Conservation (phyloP, 1,140 invertebrate genomes). For the Popillia japonica region DNA sequence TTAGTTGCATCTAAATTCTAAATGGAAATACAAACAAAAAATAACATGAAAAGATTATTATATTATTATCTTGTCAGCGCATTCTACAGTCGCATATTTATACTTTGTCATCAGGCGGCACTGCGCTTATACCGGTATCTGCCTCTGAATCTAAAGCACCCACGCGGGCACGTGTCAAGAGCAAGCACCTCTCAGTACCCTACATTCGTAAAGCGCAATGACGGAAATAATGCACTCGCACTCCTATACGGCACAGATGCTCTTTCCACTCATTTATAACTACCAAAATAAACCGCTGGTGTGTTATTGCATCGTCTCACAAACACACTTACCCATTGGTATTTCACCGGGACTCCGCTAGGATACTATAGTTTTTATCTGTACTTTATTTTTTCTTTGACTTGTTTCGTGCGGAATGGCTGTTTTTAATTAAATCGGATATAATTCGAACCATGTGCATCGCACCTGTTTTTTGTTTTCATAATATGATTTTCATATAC, state of each 20-base stretch:
- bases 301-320: conserved; percentile 23
- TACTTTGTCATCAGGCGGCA: conserved; percentile 14
- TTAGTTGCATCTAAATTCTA: no score
- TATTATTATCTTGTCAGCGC: not conserved
- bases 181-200: conserved; percentile 41
- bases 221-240: conserved; percentile 42
- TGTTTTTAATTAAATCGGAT: conserved; percentile 1
- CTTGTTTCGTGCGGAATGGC: not conserved
- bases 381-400: conserved; percentile 10
- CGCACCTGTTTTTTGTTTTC: not conserved
- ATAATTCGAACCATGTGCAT: conserved; percentile 10
- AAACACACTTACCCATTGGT: conserved; percentile 20
- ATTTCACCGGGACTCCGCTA: conserved; percentile 3
- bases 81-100: conserved; percentile 1
- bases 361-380: conserved; percentile 4
- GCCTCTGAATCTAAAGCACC: conserved; percentile 35
- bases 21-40: no score
- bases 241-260: conserved; percentile 27
- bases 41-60: not conserved
- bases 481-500: not conserved
- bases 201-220: conserved; percentile 41
- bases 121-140: conserved; percentile 18
- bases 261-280: conserved; percentile 30
- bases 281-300: conserved; percentile 25
- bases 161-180: conserved; percentile 43